Evolutionary conservation across 2,797 vertebrate genomes (phyloP), one percentile per base, ranked within the genome.

Genomic region (Coracias cyanogaster): DNA sequence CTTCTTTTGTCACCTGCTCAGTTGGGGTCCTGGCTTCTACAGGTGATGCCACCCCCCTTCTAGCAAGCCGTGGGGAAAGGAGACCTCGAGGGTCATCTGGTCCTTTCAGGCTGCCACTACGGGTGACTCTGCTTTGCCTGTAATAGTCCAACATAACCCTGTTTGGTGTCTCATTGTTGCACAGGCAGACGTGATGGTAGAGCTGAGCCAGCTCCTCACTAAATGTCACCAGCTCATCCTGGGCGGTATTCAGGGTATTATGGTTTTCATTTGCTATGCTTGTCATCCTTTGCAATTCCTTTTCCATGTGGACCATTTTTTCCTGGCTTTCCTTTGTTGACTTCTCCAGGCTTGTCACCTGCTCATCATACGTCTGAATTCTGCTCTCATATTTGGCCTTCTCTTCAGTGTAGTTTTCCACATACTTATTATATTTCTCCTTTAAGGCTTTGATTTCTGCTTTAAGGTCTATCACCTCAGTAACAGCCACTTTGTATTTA

Each of bases 101-200:
- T 48, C 99, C 99, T 94, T 99, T 99, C 60, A 99, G 98, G 97
- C 99, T 99, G 93, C 99, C 99, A 1, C 98, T 98, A 69, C 99
- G 99, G 4, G 99, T 99, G 69, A 98, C 98, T 48, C 99, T 98
- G 96, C 99, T 99, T 97, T 99, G 99, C 64, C 99, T 98, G 81
- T 99, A 99, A 95, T 99, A 99, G 98, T 99, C 99, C 96, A 99
- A 98, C 99, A 99, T 99, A 93, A 99, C 99, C 16, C 99, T 98
- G 97, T 99, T 99, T 8, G 99, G 99, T 0, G 99, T 99, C 98
- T 99, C 99, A 0, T 99, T 99, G 96, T 99, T 99, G 98, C 99
- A 99, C 93, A 99, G 97, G 97, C 99, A 99, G 54, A 99, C 99
- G 0, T 99, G 99, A 96, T 99, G 99, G 96, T 99, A 99, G 55